Conservation (phyloP, 2,797 vertebrate species). For the Helarctos malayanus region DNA sequence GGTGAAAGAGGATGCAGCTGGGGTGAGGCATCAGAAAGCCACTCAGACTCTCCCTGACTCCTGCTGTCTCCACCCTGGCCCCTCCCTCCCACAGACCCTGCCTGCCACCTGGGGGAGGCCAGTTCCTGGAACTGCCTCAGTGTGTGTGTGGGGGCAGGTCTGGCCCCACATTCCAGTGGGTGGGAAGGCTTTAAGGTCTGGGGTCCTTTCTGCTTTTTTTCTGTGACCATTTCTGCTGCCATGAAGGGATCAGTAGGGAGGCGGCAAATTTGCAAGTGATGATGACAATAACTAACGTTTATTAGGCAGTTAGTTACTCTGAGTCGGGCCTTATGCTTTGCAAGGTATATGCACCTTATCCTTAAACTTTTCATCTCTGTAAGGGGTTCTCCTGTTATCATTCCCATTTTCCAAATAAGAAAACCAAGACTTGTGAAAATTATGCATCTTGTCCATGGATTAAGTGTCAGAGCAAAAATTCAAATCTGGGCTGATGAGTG, state of each 20-base stretch:
- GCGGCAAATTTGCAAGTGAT: neutral
- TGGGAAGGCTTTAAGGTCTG: neutral
- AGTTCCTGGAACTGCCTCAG: neutral
- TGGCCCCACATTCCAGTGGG: neutral
- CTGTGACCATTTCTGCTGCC: slow-evolving; percentile 7
- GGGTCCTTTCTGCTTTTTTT: neutral
- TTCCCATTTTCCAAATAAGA: slow-evolving; percentile 34
- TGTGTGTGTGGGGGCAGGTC: neutral
- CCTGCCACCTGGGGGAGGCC: neutral
- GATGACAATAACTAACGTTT: neutral
- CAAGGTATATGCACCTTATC: neutral
- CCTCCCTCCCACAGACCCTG: neutral
- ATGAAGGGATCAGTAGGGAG: neutral
- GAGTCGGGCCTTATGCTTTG: neutral
- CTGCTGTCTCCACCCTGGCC: neutral
- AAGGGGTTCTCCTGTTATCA: neutral
- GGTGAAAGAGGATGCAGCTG: neutral
- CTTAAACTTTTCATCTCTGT: neutral
- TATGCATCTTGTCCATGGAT: neutral
- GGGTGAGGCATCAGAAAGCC: neutral
- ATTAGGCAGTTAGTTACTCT: neutral
- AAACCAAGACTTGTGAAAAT: neutral
- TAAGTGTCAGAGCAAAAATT: slow-evolving; percentile 49
- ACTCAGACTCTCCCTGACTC: neutral
- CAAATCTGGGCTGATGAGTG: neutral